Percentiles rank a stretch among this genome's conserved stretches.
These are phyloP conservation scores for Coccyzus lansbergi DNA, from an alignment of 2,797 vertebrate genomes.

Conservation along the genomic window DNA sequence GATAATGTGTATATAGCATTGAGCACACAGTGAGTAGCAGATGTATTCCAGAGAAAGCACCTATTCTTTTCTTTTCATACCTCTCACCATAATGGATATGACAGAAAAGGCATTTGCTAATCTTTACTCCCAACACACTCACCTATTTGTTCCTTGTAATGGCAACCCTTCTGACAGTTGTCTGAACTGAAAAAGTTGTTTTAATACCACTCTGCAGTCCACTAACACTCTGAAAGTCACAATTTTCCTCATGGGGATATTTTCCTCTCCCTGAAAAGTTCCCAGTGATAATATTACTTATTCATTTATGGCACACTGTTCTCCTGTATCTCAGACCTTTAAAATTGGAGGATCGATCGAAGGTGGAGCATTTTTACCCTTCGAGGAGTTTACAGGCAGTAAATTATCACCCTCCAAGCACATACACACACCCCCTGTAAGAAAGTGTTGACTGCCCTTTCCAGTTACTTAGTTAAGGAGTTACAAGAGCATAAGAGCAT, in stretches of 20 bases:
- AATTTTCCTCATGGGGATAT: background rate
- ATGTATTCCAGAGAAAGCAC: background rate
- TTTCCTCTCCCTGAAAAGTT: background rate
- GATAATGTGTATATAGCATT: accelerated
- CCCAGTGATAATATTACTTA: background rate
- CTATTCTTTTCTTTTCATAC: background rate
- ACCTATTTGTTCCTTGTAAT: background rate
- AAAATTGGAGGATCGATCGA: background rate
- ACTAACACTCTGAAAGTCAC: background rate
- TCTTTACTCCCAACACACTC: background rate
- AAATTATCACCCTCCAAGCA: background rate
- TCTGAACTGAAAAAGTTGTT: background rate
- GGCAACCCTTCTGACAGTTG: background rate
- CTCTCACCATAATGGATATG: background rate
- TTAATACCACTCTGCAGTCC: background rate
- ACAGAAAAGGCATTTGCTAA: background rate
- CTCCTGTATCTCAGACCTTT: background rate
- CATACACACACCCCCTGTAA: background rate
- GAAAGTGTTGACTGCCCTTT: background rate
- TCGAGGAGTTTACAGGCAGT: background rate
- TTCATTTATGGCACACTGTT: background rate
- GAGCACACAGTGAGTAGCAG: background rate
- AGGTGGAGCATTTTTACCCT: background rate
- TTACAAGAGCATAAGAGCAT: background rate
- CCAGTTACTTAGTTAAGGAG: background rate